These are phyloP conservation scores for Loxodonta africana DNA, from an alignment of 2,113 vertebrate genomes.

Conservation along the genomic window DNA sequence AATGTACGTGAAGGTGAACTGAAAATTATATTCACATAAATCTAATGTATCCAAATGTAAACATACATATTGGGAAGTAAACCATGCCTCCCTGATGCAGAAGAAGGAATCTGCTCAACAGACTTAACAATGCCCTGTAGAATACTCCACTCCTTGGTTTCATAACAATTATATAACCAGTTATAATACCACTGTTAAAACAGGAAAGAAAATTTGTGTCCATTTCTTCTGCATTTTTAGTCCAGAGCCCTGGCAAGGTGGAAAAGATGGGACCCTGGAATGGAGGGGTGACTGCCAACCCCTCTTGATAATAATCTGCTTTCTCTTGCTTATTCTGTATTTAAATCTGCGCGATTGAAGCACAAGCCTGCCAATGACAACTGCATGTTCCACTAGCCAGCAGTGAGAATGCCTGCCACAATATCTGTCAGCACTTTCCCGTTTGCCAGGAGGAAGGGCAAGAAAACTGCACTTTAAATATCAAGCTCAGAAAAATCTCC, in stretches of 20 bases:
- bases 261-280: background rate
- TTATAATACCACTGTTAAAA: background rate
- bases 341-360: background rate
- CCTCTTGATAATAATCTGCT: background rate
- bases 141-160: background rate
- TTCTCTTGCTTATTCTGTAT: background rate
- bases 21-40: background rate
- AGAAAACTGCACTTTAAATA: background rate
- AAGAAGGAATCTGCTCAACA: background rate
- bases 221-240: background rate
- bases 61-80: background rate
- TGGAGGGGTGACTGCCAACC: background rate
- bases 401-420: background rate
- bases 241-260: background rate
- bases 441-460: slow-evolving; percentile 12
- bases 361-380: background rate
- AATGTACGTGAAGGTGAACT: background rate
- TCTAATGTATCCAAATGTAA: slow-evolving; percentile 2
- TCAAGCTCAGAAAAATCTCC: slow-evolving; percentile 39
- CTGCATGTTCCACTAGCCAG: background rate
- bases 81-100: background rate
- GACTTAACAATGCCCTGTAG: background rate
- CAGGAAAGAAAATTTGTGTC: background rate
- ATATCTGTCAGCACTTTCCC: background rate
- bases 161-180: background rate